A percentile compares a stretch with the other conserved stretches of the same genome.
Evolutionary conservation across 2,797 vertebrate species (phyloP).

Genomic region (Hydrophis major): DNA sequence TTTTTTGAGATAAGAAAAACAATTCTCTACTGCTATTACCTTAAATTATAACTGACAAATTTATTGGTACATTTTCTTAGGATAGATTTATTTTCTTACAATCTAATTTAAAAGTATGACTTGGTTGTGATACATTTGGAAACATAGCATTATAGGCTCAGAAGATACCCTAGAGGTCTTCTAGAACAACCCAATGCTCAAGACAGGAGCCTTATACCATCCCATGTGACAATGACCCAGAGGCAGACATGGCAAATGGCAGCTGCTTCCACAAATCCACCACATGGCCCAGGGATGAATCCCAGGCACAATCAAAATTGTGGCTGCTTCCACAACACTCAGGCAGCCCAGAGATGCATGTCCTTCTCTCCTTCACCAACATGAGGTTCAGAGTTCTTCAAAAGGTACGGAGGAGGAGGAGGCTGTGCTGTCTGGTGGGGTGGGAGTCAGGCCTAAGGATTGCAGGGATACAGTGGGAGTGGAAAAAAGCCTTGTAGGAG

Average conservation of each 20-base stretch:
- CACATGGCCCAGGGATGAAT: no score
- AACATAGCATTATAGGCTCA: background rate
- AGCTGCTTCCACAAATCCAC: no score
- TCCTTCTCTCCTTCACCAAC: background rate
- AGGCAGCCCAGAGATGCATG: no score
- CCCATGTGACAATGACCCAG: no score
- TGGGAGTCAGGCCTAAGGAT: background rate
- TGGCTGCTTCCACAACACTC: no score
- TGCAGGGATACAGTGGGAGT: background rate
- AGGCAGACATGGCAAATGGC: no score
- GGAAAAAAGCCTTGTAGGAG: background rate
- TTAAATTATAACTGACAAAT: background rate
- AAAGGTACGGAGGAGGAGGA: background rate
- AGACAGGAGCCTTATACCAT: background rate
- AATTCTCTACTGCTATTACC: background rate
- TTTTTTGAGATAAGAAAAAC: background rate
- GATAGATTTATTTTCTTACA: background rate
- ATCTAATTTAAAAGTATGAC: background rate
- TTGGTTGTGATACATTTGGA: background rate
- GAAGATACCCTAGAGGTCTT: background rate
- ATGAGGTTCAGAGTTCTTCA: background rate
- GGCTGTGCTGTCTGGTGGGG: background rate
- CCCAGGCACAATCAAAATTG: no score
- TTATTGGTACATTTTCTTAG: background rate
- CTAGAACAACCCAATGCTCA: background rate